Evolutionary conservation across 2,113 vertebrate genomes (phyloP).

Genomic region (Pholis gunnellus): DNA sequence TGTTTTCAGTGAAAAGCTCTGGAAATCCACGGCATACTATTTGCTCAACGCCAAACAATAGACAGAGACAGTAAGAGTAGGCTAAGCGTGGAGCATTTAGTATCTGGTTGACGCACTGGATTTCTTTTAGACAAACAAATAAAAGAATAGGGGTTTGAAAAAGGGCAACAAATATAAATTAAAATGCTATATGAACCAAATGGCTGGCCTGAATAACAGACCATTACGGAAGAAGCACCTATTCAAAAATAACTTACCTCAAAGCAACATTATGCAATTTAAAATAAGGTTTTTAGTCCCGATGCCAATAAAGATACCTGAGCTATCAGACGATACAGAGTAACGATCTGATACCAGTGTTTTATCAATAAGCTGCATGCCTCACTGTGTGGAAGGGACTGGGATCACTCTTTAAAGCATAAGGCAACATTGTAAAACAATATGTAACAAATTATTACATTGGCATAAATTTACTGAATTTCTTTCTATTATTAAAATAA

Average conservation of each 20-base stretch:
- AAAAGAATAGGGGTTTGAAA: neutral
- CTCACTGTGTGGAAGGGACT: neutral
- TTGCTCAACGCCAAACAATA: neutral
- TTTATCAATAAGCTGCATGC: neutral
- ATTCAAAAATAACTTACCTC: neutral
- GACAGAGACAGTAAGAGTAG: neutral
- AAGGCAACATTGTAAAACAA: too few species aligned
- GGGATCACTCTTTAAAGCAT: too few species aligned
- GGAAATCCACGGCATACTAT: neutral
- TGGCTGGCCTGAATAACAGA: neutral
- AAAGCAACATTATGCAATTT: neutral
- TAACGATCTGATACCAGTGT: too few species aligned
- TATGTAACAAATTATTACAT: too few species aligned
- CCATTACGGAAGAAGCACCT: neutral
- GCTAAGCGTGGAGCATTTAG: neutral
- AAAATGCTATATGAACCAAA: neutral
- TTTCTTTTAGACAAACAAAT: neutral
- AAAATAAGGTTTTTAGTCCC: neutral
- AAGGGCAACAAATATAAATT: neutral
- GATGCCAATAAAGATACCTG: neutral
- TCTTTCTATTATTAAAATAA: too few species aligned
- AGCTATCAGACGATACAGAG: too few species aligned
- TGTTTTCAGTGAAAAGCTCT: conserved; percentile 1
- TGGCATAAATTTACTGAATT: too few species aligned
- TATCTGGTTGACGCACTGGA: neutral